A percentile compares a stretch with the other conserved stretches of the same genome.
Evolutionary conservation across 2,113 vertebrate species (phyloP).

Genomic region (Apeltes quadracus): DNA sequence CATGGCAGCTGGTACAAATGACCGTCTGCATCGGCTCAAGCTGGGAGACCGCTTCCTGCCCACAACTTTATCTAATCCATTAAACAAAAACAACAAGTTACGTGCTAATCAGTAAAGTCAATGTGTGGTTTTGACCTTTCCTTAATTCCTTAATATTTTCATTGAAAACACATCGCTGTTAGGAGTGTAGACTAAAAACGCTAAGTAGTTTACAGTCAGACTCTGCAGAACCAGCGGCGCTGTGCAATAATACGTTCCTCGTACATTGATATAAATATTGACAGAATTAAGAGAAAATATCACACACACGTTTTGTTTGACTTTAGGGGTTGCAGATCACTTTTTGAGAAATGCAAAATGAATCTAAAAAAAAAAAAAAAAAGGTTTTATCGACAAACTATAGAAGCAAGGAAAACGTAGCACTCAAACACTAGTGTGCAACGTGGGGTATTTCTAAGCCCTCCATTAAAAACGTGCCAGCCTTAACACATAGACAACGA

Average conservation of each 20-base stretch:
- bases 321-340: neutral
- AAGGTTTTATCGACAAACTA: neutral
- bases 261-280: neutral
- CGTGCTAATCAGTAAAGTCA: conserved; percentile 15
- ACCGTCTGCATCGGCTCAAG: neutral
- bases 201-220: conserved; percentile 13
- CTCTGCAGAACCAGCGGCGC: neutral
- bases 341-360: neutral
- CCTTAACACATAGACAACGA: neutral
- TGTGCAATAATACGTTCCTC: no score
- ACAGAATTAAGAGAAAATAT: neutral
- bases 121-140: conserved; percentile 43
- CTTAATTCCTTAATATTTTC: conserved; percentile 17
- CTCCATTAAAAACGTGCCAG: neutral
- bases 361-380: no score
- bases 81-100: neutral
- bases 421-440: neutral
- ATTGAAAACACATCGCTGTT: conserved; percentile 22
- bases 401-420: neutral
- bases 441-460: neutral
- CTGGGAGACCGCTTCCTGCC: neutral
- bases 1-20: conserved; percentile 29
- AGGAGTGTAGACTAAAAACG: conserved; percentile 18
- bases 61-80: neutral
- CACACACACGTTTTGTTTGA: neutral